Evolutionary conservation across 2,113 vertebrate genomes (phyloP).

Genomic region (Taxidea taxus): DNA sequence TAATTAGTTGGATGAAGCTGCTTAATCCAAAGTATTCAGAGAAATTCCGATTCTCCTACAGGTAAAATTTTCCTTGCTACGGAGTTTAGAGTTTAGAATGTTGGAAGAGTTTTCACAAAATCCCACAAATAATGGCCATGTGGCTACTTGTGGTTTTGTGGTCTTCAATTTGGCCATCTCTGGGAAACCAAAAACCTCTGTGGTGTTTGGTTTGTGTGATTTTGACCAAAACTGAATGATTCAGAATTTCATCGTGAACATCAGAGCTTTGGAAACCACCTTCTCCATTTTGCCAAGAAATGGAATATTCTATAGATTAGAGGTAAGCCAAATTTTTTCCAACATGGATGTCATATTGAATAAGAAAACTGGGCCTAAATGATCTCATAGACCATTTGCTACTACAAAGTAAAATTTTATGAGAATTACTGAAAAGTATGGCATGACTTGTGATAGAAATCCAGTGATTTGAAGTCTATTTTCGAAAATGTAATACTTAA

Average conservation of each 20-base stretch:
- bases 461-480: neutral
- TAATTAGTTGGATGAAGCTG: neutral
- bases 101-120: constrained; percentile 17
- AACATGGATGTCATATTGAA: neutral
- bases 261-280: neutral
- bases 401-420: neutral
- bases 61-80: neutral
- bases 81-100: neutral
- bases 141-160: neutral
- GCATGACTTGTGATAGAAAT: neutral
- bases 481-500: constrained; percentile 34
- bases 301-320: neutral
- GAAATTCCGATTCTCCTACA: neutral
- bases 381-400: neutral
- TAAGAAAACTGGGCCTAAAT: neutral
- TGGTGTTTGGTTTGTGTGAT: neutral
- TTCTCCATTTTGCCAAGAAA: neutral
- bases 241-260: neutral
- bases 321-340: constrained; percentile 10
- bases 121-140: neutral
- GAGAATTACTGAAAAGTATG: constrained; percentile 9
- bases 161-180: neutral
- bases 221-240: neutral
- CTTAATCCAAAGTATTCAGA: neutral
- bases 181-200: neutral